A percentile compares a stretch with the other conserved stretches of the same genome.
These are phyloP conservation scores for Xerus rutilus DNA, from an alignment of 2,797 vertebrate species.

Conservation along the genomic window DNA sequence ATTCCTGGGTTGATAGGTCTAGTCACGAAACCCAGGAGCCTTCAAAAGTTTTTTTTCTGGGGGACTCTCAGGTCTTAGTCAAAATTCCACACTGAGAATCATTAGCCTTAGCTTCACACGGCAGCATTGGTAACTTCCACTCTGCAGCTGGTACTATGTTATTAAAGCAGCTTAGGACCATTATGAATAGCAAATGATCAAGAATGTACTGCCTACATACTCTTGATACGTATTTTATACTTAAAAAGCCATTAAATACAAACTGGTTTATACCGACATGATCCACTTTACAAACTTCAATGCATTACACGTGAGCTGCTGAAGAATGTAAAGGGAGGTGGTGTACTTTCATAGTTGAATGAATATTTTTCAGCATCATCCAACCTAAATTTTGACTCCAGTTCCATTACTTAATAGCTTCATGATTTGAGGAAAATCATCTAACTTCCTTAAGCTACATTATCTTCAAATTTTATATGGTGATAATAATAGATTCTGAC, in stretches of 20 bases:
- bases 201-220: neutral
- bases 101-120: neutral
- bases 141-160: neutral
- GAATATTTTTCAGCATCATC: neutral
- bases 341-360: neutral
- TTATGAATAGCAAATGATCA: neutral
- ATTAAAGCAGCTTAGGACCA: neutral
- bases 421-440: neutral
- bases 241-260: neutral
- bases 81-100: neutral
- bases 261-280: neutral
- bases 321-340: no score
- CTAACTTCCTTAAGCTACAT: neutral
- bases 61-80: neutral
- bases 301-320: neutral
- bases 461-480: neutral
- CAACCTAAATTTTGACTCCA: neutral
- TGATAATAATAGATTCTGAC: neutral
- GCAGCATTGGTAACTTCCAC: neutral
- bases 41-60: neutral
- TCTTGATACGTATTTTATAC: neutral
- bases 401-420: neutral
- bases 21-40: neutral
- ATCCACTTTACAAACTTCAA: neutral
- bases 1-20: neutral